phyloP scores from a whole-genome alignment of 2,888 invertebrate species.

The Parochlus steinenii region DNA sequence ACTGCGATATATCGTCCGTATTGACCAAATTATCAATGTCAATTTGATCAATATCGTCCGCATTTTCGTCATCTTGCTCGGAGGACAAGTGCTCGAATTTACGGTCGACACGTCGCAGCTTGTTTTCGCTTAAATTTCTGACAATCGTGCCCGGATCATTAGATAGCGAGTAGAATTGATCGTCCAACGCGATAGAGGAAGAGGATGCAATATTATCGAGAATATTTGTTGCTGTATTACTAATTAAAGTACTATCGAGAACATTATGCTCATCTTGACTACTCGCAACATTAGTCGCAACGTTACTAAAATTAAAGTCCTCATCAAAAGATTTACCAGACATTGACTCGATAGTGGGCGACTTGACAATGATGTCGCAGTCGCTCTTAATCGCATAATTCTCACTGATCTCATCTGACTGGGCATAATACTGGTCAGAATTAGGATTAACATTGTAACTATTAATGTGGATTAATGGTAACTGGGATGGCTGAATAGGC shows the following conservation, averaged over 20 bases:
- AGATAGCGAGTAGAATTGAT: not conserved
- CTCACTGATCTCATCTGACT: slow-evolving; percentile 20
- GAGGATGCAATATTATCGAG: not conserved
- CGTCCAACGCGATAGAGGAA: not conserved
- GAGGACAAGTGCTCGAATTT: slow-evolving; percentile 27
- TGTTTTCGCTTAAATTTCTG: slow-evolving; percentile 15
- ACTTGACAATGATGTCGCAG: slow-evolving; percentile 28
- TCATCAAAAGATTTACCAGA: slow-evolving; percentile 30
- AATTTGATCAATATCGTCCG: slow-evolving; percentile 22
- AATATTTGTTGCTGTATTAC: slow-evolving; percentile 11
- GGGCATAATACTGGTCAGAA: slow-evolving; percentile 7
- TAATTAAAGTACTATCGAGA: slow-evolving; percentile 1
- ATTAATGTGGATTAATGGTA: slow-evolving; percentile 8
- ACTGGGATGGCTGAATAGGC: slow-evolving; percentile 5
- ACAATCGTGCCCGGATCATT: slow-evolving; percentile 2
- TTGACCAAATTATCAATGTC: slow-evolving; percentile 18
- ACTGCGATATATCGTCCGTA: slow-evolving; percentile 27
- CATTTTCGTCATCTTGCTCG: slow-evolving; percentile 20
- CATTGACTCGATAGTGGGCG: slow-evolving; percentile 29
- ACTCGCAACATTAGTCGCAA: slow-evolving; percentile 19
- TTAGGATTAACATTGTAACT: not conserved
- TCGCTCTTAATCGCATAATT: slow-evolving; percentile 30
- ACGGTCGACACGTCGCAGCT: slow-evolving; percentile 23
- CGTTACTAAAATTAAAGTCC: slow-evolving; percentile 22
- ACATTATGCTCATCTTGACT: slow-evolving; percentile 7